A percentile compares a stretch with the other conserved stretches of the same genome.
phyloP scores from a whole-genome alignment of 2,113 vertebrate species.

The Ophiodon elongatus region DNA sequence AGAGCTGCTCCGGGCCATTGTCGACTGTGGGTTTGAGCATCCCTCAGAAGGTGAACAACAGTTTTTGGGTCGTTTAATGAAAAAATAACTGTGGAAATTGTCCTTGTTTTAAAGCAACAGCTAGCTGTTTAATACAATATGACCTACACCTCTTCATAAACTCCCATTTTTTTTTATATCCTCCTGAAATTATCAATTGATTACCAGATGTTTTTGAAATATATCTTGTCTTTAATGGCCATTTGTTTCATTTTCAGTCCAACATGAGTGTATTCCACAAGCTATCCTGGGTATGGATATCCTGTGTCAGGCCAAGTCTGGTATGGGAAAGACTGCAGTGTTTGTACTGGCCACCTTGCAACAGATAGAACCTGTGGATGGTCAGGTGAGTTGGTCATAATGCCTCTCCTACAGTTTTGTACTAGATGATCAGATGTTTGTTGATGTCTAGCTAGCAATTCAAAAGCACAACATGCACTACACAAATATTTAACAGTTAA shows the following conservation, averaged over 20 bases:
- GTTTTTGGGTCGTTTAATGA: background rate
- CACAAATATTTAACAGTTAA: background rate
- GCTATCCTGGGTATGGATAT: slow-evolving; percentile 92
- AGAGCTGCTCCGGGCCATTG: slow-evolving; percentile 90
- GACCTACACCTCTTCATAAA: background rate
- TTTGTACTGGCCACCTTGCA: slow-evolving; percentile 92
- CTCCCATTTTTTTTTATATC: background rate
- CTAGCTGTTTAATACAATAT: too few relatives aligned
- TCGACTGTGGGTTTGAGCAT: slow-evolving; percentile 93
- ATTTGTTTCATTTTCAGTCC: slow-evolving; percentile 79
- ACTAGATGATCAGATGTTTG: background rate
- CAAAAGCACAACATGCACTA: background rate
- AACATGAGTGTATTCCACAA: slow-evolving; percentile 93
- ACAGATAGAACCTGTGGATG: slow-evolving; percentile 89
- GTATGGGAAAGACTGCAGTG: slow-evolving; percentile 92
- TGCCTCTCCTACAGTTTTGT: background rate
- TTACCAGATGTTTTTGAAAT: background rate
- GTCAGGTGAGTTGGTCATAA: slow-evolving; percentile 83
- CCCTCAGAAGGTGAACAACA: slow-evolving; percentile 87
- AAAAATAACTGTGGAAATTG: background rate
- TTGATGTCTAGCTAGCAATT: background rate
- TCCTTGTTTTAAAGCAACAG: background rate
- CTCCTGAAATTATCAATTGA: background rate
- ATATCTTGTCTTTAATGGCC: background rate
- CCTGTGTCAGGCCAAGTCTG: slow-evolving; percentile 92